phyloP scores from a whole-genome alignment of 1,140 invertebrate species.

The Melanaphis sacchari region DNA sequence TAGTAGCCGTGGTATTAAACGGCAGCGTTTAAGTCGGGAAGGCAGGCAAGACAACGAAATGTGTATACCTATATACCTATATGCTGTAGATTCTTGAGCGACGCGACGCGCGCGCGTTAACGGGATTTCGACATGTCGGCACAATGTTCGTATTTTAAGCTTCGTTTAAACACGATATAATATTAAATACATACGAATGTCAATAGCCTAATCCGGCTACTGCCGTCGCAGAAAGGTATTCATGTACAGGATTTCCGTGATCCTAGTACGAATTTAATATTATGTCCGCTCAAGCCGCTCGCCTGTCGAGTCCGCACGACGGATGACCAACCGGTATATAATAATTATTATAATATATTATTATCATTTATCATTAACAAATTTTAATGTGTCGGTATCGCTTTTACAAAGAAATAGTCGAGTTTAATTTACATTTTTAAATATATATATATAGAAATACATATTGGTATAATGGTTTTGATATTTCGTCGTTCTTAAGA shows the following conservation, averaged over 20 bases:
- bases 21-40: background rate
- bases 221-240: background rate
- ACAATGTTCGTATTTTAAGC: background rate
- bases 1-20: background rate
- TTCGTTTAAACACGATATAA: too few species aligned
- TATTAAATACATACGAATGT: background rate
- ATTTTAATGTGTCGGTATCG: background rate
- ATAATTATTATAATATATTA: background rate
- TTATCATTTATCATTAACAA: background rate
- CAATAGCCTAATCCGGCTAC: background rate
- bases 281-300: background rate
- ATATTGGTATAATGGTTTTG: background rate
- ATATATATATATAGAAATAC: too few species aligned
- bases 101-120: background rate
- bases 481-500: background rate
- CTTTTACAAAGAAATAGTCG: background rate
- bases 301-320: background rate
- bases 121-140: background rate
- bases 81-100: background rate
- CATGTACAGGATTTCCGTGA: background rate
- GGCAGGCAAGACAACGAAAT: background rate
- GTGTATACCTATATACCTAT: background rate
- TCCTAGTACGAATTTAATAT: background rate
- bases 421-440: background rate
- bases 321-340: background rate